Base-by-base conservation (phyloP, 2,797 vertebrate genomes). In the Xiphophorus birchmanni region DNA sequence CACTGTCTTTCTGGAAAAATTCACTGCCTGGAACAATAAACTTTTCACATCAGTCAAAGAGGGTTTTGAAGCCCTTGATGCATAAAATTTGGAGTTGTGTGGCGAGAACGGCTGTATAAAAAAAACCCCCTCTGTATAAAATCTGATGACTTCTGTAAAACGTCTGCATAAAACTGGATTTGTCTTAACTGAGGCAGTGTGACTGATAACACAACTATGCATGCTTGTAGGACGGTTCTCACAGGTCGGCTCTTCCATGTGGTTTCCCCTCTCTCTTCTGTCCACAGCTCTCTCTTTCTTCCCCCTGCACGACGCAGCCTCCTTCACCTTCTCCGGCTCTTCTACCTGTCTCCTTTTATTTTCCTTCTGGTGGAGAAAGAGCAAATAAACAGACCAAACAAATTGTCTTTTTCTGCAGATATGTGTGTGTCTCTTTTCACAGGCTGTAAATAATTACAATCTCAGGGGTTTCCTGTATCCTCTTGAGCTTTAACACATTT, bases 301-400 rank as follows among this genome's bases (percentile, higher is more conserved):
- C 76, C 77, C 82, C 93, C 93, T 94, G 94, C 95, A 95, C 86
- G 94, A 93, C 82, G 83, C 80, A 92, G 88, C 86, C 86, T 91
- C 87, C 87, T 78, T 65, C 88, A 75, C 69, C 84, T 71, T 82
- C 89, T 88, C 79, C 76, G 8, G 80, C 76, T 92, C 89, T 90
- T 93, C 74, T 76, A 86, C 82, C 92, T 67, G 87, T 86, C 91
- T 90, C 79, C 87, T 87, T 86, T 82, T 92, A 89, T 75, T 92
- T 91, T 88, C 94, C 94, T 60, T 88, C 95, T 84, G 84, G 87
- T 92, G 94, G 93, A 90, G 92, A 95, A 93, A 92, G 93, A 96
- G 89, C 85, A 94, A 96, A 95, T 95, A 96, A 96, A 96, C 91
- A 93, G 94, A 95, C 89, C 86, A 90, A 73, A 95, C 93, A 90